Evolutionary conservation across 2,888 invertebrate species (phyloP), one percentile per base, ranked within the genome.

Genomic region (Machimus atricapillus): DNA sequence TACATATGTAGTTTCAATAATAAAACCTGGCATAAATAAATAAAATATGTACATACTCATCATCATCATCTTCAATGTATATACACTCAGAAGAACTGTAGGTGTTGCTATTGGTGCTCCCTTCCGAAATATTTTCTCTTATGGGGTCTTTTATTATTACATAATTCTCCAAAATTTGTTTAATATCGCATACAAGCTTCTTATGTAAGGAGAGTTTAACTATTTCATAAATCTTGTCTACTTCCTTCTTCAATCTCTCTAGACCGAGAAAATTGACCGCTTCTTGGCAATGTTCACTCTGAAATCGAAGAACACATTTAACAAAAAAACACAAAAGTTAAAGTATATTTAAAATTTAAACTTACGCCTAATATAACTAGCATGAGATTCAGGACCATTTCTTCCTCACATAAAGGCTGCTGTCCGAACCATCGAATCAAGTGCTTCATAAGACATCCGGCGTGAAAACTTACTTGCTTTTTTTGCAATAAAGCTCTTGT

Each of bases 391-490:
- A 93, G 89, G 0, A 92, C 92, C 19, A 87, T 89, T 56, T 91
- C 90, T 6, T 90, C 88, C 31, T 90, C 90, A n/a, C 88, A 86
- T 0, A 90, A 73, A 0, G 92, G 92, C 46, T 89, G 88, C 77
- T 88, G 89, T 0, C 90, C 90, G 88, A 92, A 92, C 92, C 93
- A 92, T 31, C 91, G 90, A 23, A 92, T 92, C 12, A 92, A 88
- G 82, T 91, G 91, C 88, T 91, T 93, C 2, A 91, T 89, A n/a
- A 92, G 89, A 83, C 90, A 88, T 16, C 90, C 90, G 0, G 91
- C 90, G 86, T 90, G 90, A 43, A 92, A 91, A 31, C 89, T 89
- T 0, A 92, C 89, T 43, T n/a, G 52, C 88, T 90, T 90, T 78
- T 90, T 89, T 79, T 90, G 90, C n/a, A 89, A 89, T 46, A 91